Percentiles rank a stretch among this genome's conserved stretches.
phyloP scores from a whole-genome alignment of 2,797 vertebrate species.

The Scyliorhinus canicula region DNA sequence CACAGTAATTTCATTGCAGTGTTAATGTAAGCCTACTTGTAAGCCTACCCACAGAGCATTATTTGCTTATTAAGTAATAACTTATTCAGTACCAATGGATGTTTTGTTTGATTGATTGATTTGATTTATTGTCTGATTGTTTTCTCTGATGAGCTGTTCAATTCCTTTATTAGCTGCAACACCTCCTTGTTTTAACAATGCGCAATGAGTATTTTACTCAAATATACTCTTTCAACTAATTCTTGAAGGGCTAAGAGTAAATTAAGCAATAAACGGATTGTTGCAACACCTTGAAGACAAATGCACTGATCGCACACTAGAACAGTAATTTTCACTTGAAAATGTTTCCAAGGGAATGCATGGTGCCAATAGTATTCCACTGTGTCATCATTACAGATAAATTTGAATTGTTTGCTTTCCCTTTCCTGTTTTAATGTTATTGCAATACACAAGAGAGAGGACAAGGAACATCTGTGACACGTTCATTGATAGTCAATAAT shows the following conservation, averaged over 20 bases:
- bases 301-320: background rate
- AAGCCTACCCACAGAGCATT: background rate
- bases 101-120: background rate
- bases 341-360: background rate
- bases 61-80: background rate
- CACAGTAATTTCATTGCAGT: too few species aligned
- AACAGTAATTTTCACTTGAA: background rate
- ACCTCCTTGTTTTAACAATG: background rate
- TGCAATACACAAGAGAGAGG: background rate
- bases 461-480: conserved; percentile 28
- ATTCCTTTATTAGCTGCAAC: background rate
- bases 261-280: background rate
- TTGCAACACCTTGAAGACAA: too few species aligned
- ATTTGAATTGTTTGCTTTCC: background rate
- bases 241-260: background rate
- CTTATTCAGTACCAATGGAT: background rate
- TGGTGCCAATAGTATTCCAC: background rate
- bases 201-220: background rate
- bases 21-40: too few species aligned
- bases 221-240: background rate
- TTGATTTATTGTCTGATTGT: too few species aligned
- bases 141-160: background rate
- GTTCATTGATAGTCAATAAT: conserved; percentile 18
- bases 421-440: background rate
- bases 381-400: conserved; percentile 1